A percentile compares a stretch with the other conserved stretches of the same genome.
Conservation (phyloP, 2,888 invertebrate genomes). For the Panzeria rudis region DNA sequence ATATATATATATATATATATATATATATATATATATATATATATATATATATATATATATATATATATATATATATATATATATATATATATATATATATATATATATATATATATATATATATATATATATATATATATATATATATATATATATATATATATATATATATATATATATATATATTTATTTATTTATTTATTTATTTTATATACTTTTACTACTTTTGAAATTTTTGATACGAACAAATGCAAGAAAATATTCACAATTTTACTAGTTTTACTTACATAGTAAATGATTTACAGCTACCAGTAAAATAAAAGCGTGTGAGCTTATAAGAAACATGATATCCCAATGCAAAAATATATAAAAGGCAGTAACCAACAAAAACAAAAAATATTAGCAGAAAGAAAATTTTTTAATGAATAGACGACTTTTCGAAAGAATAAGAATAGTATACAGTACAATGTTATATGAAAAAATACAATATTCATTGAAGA, state of each 20-base stretch:
- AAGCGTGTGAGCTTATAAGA: slow-evolving; percentile 24
- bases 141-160: too few species aligned
- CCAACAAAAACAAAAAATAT: neutral
- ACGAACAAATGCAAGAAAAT: slow-evolving; percentile 27
- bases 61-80: too few species aligned
- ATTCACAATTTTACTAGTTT: slow-evolving; percentile 31
- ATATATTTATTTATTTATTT: neutral
- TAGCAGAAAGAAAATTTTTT: neutral
- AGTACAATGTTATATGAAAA: slow-evolving; percentile 18
- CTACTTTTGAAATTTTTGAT: slow-evolving; percentile 11
- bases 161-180: too few species aligned
- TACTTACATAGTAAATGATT: slow-evolving; percentile 53
- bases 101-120: too few species aligned
- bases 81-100: too few species aligned
- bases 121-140: too few species aligned
- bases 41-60: too few species aligned
- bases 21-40: too few species aligned
- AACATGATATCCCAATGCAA: slow-evolving; percentile 53
- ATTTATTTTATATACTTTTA: slow-evolving; percentile 12
- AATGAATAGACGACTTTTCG: neutral
- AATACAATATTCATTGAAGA: slow-evolving; percentile 42
- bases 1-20: too few species aligned
- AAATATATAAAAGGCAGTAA: slow-evolving; percentile 39
- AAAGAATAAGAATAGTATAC: neutral
- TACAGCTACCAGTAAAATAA: slow-evolving; percentile 39